phyloP scores from a whole-genome alignment of 2,888 invertebrate genomes.

The Embidobia sp. region DNA sequence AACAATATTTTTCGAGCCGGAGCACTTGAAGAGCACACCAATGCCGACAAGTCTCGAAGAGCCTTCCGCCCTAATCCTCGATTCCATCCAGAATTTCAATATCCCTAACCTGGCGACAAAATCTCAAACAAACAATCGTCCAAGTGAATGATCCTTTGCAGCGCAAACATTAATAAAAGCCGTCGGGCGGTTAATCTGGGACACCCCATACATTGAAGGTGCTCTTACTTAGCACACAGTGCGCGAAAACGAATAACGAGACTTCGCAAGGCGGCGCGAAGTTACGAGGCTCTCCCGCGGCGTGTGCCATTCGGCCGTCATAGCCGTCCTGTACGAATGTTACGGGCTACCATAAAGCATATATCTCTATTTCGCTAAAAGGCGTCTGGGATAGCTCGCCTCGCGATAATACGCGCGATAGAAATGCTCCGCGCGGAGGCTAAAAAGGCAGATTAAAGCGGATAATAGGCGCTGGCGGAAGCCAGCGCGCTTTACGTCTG shows the following conservation, averaged over 20 bases:
- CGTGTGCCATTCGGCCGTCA: conserved; percentile 35
- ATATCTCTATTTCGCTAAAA: conserved; percentile 70
- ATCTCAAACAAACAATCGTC: conserved; percentile 5
- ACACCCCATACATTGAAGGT: conserved; percentile 31
- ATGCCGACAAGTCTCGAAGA: too few species aligned
- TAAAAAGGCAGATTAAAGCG: conserved; percentile 67
- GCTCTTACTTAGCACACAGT: conserved; percentile 20
- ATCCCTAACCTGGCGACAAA: conserved; percentile 10
- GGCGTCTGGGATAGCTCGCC: conserved; percentile 61
- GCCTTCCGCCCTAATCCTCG: too few species aligned
- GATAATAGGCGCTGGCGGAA: conserved; percentile 61
- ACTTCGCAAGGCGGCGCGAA: conserved; percentile 66
- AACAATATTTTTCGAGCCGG: too few species aligned
- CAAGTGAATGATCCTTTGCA: conserved; percentile 5
- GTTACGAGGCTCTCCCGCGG: conserved; percentile 66
- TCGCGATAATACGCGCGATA: conserved; percentile 64
- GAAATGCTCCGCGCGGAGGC: conserved; percentile 51
- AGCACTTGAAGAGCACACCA: too few species aligned
- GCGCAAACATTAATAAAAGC: conserved; percentile 34
- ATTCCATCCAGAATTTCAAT: conserved; percentile 7
- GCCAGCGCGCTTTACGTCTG: conserved; percentile 54
- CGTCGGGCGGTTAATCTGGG: conserved; percentile 17
- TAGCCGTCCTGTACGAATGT: conserved; percentile 67
- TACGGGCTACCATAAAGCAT: conserved; percentile 73
- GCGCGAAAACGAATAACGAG: conserved; percentile 60